Conservation (phyloP, 2,797 vertebrate species). For the Ciconia nigra region DNA sequence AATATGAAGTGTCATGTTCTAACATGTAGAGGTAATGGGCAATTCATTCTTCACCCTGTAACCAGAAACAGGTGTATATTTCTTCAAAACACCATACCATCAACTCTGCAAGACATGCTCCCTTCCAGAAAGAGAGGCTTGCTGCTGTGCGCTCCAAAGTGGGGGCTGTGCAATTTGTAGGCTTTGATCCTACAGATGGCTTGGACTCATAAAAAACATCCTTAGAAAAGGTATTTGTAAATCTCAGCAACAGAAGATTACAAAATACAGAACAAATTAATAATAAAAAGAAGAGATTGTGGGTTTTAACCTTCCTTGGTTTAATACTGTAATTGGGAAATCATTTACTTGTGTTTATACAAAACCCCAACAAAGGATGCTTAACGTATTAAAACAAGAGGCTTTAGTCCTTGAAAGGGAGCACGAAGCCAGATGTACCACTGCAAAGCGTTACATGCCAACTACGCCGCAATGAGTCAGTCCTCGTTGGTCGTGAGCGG, state of each 20-base stretch:
- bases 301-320: conserved; percentile 32
- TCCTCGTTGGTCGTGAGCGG: neutral
- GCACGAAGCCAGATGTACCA: conserved; percentile 32
- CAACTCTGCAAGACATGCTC: neutral
- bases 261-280: conserved; percentile 19
- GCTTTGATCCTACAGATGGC: conserved; percentile 18
- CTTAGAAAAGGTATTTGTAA: conserved; percentile 4
- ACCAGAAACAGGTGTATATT: conserved; percentile 37
- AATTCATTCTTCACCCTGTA: conserved; percentile 49
- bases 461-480: neutral
- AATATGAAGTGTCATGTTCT: conserved; percentile 2
- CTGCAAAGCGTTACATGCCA: neutral
- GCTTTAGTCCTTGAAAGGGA: conserved; percentile 18
- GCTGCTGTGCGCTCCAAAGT: neutral
- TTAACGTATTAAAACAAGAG: conserved; percentile 48
- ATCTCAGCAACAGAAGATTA: conserved; percentile 33
- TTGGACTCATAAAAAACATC: neutral
- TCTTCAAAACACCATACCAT: neutral
- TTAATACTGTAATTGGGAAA: conserved; percentile 62
- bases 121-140: neutral
- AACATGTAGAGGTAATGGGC: conserved; percentile 9
- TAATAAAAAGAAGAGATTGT: neutral
- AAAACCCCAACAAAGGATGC: conserved; percentile 47
- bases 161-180: neutral
- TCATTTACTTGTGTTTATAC: neutral